Conservation (phyloP, 2,888 invertebrate genomes). For the Keiferia lycopersicella region DNA sequence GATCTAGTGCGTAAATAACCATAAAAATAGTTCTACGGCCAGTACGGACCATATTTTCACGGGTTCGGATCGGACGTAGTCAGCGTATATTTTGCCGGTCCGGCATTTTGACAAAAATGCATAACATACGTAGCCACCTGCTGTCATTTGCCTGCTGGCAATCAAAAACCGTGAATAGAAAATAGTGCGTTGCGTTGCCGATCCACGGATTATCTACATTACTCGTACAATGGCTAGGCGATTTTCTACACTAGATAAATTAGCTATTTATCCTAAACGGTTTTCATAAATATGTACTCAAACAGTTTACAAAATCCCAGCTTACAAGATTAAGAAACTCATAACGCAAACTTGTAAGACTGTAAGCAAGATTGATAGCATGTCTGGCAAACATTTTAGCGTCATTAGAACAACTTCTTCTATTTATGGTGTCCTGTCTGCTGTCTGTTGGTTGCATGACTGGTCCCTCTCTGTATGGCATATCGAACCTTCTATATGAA, state of each 20-base stretch:
- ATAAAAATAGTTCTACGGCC: no score
- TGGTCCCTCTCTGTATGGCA: slow-evolving; percentile 42
- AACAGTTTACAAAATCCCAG: background rate
- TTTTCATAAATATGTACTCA: background rate
- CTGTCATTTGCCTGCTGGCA: no score
- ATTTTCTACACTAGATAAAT: background rate
- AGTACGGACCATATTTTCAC: no score
- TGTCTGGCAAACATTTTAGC: slow-evolving; percentile 53
- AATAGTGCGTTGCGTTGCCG: no score
- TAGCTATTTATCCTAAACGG: background rate
- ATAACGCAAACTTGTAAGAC: slow-evolving; percentile 2
- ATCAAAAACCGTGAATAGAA: no score
- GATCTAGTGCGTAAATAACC: no score
- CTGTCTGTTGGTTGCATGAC: slow-evolving; percentile 57
- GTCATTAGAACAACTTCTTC: slow-evolving; percentile 69
- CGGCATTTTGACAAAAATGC: no score
- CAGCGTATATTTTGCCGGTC: no score
- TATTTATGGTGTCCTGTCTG: slow-evolving; percentile 72
- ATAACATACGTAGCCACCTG: no score
- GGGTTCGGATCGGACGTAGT: no score
- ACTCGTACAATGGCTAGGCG: no score
- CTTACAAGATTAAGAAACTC: background rate
- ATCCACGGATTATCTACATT: no score
- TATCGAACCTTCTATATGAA: background rate
- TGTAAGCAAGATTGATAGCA: slow-evolving; percentile 62